Evolutionary conservation across 2,888 invertebrate genomes (phyloP).

Genomic region (Maniola hyperantus): DNA sequence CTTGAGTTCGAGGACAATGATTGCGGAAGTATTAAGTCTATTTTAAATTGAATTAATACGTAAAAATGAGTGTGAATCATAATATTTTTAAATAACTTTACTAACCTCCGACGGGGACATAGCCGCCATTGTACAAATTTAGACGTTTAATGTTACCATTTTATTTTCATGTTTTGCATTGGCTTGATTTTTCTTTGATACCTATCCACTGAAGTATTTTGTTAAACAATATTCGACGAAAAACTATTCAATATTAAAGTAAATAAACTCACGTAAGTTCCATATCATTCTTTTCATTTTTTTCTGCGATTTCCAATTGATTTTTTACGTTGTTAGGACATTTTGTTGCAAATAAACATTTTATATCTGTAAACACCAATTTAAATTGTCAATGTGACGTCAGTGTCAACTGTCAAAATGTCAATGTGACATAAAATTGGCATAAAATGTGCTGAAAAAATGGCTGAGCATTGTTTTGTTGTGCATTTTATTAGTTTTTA

Average conservation of each 20-base stretch:
- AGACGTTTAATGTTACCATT: constrained; percentile 62
- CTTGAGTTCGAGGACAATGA: constrained; percentile 3
- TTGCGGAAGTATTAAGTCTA: neutral
- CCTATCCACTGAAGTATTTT: too few species aligned
- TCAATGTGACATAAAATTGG: too few species aligned
- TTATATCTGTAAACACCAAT: neutral
- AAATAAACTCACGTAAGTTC: too few species aligned
- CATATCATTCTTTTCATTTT: neutral
- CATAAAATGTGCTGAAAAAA: constrained; percentile 6
- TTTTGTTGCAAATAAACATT: too few species aligned
- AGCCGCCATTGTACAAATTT: constrained; percentile 86
- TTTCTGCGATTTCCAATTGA: neutral
- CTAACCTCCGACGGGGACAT: constrained; percentile 89
- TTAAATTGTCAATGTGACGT: neutral
- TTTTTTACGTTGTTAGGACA: too few species aligned
- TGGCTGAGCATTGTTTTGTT: constrained; percentile 13
- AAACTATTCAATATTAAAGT: too few species aligned
- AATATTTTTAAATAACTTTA: constrained; percentile 58
- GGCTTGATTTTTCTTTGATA: too few species aligned
- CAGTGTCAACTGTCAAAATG: neutral
- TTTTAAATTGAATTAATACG: constrained; percentile 14
- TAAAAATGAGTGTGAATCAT: constrained; percentile 16
- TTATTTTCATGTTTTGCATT: neutral
- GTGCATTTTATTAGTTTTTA: neutral
- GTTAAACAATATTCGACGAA: too few species aligned